phyloP scores from a whole-genome alignment of 53 echinoderm and acorn worm species.

The Luidia sarsii region DNA sequence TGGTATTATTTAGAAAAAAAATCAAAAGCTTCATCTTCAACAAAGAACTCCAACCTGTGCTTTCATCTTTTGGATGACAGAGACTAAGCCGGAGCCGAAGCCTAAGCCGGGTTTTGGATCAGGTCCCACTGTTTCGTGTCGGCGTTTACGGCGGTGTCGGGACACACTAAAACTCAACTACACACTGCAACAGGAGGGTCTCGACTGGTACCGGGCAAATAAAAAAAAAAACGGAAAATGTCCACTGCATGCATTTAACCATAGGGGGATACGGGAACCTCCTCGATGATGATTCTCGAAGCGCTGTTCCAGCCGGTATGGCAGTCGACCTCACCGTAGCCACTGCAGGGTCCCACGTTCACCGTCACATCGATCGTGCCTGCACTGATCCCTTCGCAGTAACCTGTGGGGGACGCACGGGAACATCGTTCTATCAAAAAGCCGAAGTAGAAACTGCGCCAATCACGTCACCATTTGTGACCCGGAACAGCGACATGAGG shows the following conservation, averaged over 20 bases:
- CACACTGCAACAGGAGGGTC: no score
- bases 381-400: constrained; percentile 53
- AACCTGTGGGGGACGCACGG: constrained; percentile 12
- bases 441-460: neutral
- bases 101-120: neutral
- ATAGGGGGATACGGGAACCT: constrained; percentile 52
- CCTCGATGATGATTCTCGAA: constrained; percentile 53
- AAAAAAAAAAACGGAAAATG: neutral
- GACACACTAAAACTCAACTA: no score
- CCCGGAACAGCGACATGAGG: no score
- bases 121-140: neutral
- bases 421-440: neutral
- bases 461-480: no score
- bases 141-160: neutral
- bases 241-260: neutral
- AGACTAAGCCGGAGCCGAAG: neutral
- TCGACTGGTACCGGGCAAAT: no score
- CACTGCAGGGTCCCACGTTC: constrained; percentile 49
- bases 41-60: neutral
- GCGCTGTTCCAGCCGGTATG: constrained; percentile 68
- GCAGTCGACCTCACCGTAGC: constrained; percentile 52
- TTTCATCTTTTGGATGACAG: neutral
- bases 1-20: no score
- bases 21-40: no score
- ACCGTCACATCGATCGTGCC: constrained; percentile 52